Percentiles rank a stretch among this genome's conserved stretches.
phyloP scores from a whole-genome alignment of 2,113 vertebrate genomes.

The Rallus limicola region DNA sequence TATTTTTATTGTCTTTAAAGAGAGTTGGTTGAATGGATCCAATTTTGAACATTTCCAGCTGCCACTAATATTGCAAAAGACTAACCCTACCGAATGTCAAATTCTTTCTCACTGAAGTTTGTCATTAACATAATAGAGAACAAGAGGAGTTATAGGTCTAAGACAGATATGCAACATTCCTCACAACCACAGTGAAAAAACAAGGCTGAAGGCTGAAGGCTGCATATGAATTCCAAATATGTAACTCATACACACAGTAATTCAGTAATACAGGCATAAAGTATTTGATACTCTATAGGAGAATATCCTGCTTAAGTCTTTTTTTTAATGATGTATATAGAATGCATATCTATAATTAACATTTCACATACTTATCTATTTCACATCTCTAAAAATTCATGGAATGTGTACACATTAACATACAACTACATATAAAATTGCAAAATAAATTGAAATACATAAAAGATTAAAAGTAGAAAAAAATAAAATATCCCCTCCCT shows the following conservation, averaged over 20 bases:
- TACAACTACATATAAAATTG: not conserved
- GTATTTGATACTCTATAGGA: not conserved
- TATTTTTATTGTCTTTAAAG: not conserved
- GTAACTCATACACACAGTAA: not conserved
- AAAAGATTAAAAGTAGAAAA: not conserved
- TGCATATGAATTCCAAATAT: not conserved
- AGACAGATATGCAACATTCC: not conserved
- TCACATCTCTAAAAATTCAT: fast-evolving
- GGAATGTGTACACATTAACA: not conserved
- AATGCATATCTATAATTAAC: not conserved
- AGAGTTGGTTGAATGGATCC: not conserved
- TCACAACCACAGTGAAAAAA: not conserved
- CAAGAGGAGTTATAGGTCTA: not conserved
- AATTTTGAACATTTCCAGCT: not conserved
- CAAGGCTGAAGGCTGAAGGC: not conserved
- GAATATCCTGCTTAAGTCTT: not conserved
- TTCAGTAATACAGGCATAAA: not conserved
- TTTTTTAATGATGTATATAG: not conserved
- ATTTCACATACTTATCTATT: not conserved
- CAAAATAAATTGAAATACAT: not conserved
- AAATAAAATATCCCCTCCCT: too few relatives aligned
- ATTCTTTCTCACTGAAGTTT: not conserved
- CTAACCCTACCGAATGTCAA: not conserved
- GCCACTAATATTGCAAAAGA: not conserved
- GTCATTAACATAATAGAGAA: not conserved